Base-by-base conservation (phyloP, 2,888 invertebrate genomes). In the Erannis defoliaria region DNA sequence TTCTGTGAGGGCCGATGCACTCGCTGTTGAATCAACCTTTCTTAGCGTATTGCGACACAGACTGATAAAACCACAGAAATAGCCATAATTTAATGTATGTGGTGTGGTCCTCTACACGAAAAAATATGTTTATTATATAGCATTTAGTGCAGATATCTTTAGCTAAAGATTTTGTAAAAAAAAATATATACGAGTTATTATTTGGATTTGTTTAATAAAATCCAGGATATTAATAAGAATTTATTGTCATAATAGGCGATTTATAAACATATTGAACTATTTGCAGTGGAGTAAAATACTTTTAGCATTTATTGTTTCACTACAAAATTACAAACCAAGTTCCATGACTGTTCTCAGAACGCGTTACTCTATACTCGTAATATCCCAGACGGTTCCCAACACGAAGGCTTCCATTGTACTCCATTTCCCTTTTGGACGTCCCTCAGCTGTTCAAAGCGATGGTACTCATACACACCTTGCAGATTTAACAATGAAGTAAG, bases 1-100 rank as follows among this genome's bases (percentile, higher is more conserved):
- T 86, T 83, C 77, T 81, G 76, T 82, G 80, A 83, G 82, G 88
- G 87, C 81, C 84, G 86, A 90, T 91, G 91, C 90, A 90, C 90
- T 81, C 85, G 73, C 72, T 74, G 45, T 78, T 80, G 84, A 86
- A 85, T 84, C 81, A 78, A 79, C 80, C 40, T 81, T 83, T 81
- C 85, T 88, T 88, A 71, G 67, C 73, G 55, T 68, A 62, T 62
- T 66, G 38, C 42, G 37, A 31, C 57, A 63, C 43, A 63, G 62
- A 61, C 26, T 45, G 21, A 33, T 2, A 38, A 38, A 14, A 4
- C 6, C 19, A 35, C 12, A 62, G 58, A 63, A 0, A 26, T 35
- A 16, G n/a, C 38, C 16, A 38, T 9, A 9, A 16, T 23, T 23
- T 26, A 5, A 6, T 26, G 8, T 8, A 26, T 26, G n/a, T n/a